A percentile compares a stretch with the other conserved stretches of the same genome.
phyloP scores from a whole-genome alignment of 2,113 vertebrate genomes.

The Cnemophilus loriae region DNA sequence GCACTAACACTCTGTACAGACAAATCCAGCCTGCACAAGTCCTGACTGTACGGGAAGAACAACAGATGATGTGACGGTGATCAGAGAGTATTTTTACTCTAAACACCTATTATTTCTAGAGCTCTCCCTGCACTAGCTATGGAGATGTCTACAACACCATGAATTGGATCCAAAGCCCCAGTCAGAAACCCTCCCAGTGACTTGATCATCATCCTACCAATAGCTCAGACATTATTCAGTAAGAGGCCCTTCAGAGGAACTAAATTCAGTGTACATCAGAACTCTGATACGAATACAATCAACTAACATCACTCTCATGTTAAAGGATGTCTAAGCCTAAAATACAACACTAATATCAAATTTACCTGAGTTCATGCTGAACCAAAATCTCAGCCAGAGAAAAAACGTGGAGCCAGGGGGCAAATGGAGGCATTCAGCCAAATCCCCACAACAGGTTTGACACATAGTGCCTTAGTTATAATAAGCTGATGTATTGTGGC shows the following conservation, averaged over 20 bases:
- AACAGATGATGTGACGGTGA: background rate
- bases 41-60: background rate
- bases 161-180: fast-evolving
- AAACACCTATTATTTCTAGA: background rate
- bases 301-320: background rate
- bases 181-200: background rate
- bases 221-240: background rate
- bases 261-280: background rate
- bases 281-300: background rate
- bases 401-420: background rate
- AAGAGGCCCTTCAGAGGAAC: background rate
- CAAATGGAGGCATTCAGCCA: background rate
- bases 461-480: background rate
- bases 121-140: background rate
- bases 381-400: background rate
- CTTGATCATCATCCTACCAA: background rate
- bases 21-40: background rate
- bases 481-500: background rate
- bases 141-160: background rate
- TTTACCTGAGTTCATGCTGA: background rate
- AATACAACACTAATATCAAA: background rate
- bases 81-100: background rate
- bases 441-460: background rate
- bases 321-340: background rate
- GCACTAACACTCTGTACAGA: background rate